Percentiles rank a stretch among this genome's conserved stretches.
Conservation (phyloP, 1,140 invertebrate genomes). For the Asobara japonica region DNA sequence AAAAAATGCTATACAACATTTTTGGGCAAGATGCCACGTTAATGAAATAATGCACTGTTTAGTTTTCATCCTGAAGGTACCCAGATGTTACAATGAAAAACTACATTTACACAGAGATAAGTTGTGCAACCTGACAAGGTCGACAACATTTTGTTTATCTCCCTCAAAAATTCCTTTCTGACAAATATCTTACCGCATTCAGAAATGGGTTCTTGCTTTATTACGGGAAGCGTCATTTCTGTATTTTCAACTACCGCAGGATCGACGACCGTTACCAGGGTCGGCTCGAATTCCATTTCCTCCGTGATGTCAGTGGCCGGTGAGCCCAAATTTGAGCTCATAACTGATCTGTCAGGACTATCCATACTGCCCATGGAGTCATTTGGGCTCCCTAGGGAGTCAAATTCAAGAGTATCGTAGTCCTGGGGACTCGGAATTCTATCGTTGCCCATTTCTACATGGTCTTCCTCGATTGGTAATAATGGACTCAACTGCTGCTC, state of each 20-base stretch:
- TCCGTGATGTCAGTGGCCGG: slow-evolving; percentile 48
- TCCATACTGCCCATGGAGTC: slow-evolving; percentile 53
- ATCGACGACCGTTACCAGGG: slow-evolving; percentile 50
- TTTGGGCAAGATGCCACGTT: too few relatives aligned
- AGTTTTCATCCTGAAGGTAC: too few relatives aligned
- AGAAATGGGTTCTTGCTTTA: slow-evolving; percentile 33
- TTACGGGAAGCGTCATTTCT: slow-evolving; percentile 30
- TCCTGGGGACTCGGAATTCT: slow-evolving; percentile 49
- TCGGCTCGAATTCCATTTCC: slow-evolving; percentile 52
- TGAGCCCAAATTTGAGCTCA: slow-evolving; percentile 54
- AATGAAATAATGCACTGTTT: too few relatives aligned
- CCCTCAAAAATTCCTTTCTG: neutral
- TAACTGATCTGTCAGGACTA: slow-evolving; percentile 52
- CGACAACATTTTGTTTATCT: too few relatives aligned
- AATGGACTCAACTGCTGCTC: slow-evolving; percentile 59
- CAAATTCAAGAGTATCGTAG: slow-evolving; percentile 53
- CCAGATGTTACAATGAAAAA: too few relatives aligned
- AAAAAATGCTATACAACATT: too few relatives aligned
- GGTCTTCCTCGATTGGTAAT: slow-evolving; percentile 54
- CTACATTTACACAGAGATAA: too few relatives aligned
- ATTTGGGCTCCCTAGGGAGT: slow-evolving; percentile 52
- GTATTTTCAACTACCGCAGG: slow-evolving; percentile 42
- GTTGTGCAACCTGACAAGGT: too few relatives aligned
- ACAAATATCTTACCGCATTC: slow-evolving; percentile 37
- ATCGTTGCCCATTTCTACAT: slow-evolving; percentile 48